phyloP scores from a whole-genome alignment of 2,888 invertebrate species.

The Leptopilina drosophilae region DNA sequence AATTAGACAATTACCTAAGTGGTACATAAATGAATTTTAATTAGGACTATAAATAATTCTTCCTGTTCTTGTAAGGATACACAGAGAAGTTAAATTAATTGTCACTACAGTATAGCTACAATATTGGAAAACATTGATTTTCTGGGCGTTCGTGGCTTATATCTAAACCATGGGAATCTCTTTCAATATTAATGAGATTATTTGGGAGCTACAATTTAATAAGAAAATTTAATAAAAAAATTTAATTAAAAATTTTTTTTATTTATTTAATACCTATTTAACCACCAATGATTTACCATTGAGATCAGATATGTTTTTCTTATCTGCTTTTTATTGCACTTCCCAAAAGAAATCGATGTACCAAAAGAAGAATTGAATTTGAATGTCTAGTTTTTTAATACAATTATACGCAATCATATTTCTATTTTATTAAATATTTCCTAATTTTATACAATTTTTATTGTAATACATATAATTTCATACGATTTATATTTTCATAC shows the following conservation, averaged over 20 bases:
- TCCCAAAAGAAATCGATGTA: not conserved
- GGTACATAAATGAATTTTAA: not conserved
- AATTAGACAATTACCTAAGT: too few relatives aligned
- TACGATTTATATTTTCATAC: too few relatives aligned
- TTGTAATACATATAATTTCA: too few relatives aligned
- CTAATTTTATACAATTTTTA: too few relatives aligned
- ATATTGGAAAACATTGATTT: constrained; percentile 40
- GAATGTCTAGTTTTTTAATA: not conserved
- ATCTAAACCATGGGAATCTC: constrained; percentile 11
- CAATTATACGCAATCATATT: not conserved
- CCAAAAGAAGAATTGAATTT: too few relatives aligned
- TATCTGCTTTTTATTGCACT: constrained; percentile 1
- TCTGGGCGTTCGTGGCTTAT: constrained; percentile 11
- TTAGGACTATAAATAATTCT: not conserved
- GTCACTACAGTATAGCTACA: not conserved
- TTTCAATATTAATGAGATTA: not conserved
- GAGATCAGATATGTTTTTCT: not conserved
- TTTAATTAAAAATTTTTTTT: too few relatives aligned
- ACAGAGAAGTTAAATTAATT: constrained; percentile 16
- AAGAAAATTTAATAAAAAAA: too few relatives aligned
- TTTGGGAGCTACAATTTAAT: not conserved
- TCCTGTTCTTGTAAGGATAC: not conserved
- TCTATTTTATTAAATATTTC: too few relatives aligned
- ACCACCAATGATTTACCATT: too few relatives aligned
- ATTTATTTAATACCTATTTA: too few relatives aligned